phyloP scores from a whole-genome alignment of 2,113 vertebrate genomes.

The Eulemur rufifrons region DNA sequence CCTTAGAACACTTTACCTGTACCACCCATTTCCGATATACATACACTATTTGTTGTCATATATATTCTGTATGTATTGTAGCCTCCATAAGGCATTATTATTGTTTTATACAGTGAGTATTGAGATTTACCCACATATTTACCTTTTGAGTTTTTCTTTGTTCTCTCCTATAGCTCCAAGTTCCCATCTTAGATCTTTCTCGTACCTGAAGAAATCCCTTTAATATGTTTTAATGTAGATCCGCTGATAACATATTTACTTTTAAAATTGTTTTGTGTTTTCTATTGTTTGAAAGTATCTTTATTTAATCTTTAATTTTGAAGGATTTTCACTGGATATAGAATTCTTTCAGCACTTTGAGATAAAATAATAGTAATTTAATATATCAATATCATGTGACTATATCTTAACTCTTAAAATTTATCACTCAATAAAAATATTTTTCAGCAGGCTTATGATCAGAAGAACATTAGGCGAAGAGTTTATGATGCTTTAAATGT shows the following conservation, averaged over 20 bases:
- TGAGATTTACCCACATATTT: background rate
- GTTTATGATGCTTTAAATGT: slow-evolving; percentile 94
- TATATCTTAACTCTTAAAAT: background rate
- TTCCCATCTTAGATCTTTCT: background rate
- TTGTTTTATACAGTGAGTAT: background rate
- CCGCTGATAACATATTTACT: background rate
- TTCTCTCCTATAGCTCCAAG: background rate
- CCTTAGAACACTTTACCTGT: background rate
- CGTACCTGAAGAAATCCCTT: background rate
- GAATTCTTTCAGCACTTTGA: slow-evolving; percentile 9
- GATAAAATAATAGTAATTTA: background rate
- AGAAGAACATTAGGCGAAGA: slow-evolving; percentile 92
- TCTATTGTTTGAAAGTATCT: slow-evolving; percentile 8
- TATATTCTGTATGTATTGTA: background rate
- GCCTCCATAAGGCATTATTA: background rate
- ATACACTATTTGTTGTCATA: background rate
- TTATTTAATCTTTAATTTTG: slow-evolving; percentile 9
- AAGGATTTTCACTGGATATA: slow-evolving; percentile 23
- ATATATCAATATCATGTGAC: background rate
- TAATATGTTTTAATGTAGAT: background rate
- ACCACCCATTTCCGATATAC: background rate
- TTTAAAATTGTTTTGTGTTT: slow-evolving; percentile 1
- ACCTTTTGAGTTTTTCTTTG: background rate
- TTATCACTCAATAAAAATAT: slow-evolving; percentile 51
- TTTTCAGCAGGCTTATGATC: slow-evolving; percentile 91